A percentile compares a stretch with the other conserved stretches of the same genome.
Conservation (phyloP, 2,888 invertebrate genomes). For the Ariolimax columbianus region DNA sequence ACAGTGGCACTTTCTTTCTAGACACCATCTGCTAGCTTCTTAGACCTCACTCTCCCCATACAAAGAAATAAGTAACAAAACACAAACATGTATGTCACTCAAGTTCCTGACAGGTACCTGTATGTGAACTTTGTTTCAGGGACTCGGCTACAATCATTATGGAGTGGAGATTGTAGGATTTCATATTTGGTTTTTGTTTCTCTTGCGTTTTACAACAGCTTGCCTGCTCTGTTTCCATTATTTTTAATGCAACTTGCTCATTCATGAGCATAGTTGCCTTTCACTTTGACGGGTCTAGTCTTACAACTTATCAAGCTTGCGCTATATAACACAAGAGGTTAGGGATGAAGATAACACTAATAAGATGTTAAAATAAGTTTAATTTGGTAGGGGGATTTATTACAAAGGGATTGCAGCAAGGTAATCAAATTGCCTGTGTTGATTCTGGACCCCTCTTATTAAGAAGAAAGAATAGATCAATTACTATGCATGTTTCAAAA, state of each 20-base stretch:
- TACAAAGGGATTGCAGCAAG: too few species aligned
- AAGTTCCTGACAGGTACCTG: neutral
- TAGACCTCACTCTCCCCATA: too few species aligned
- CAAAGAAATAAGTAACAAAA: neutral
- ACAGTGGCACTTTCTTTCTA: neutral
- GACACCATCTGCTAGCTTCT: neutral
- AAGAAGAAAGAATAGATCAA: too few species aligned
- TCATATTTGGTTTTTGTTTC: neutral
- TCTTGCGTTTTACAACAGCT: neutral
- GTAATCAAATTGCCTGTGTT: too few species aligned
- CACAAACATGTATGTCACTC: neutral
- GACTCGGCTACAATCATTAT: conserved; percentile 33
- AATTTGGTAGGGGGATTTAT: too few species aligned
- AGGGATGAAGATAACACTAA: too few species aligned
- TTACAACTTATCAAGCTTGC: neutral
- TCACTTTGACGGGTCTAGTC: neutral
- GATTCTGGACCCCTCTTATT: too few species aligned
- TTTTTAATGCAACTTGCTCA: too few species aligned
- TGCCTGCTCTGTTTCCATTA: neutral
- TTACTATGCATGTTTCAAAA: too few species aligned
- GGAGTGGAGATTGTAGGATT: conserved; percentile 39
- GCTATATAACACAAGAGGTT: neutral
- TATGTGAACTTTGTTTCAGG: conserved; percentile 31
- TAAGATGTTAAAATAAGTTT: too few species aligned
- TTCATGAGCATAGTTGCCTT: neutral